Conservation (phyloP, 2,888 invertebrate genomes). For the Phyllotreta striolata region DNA sequence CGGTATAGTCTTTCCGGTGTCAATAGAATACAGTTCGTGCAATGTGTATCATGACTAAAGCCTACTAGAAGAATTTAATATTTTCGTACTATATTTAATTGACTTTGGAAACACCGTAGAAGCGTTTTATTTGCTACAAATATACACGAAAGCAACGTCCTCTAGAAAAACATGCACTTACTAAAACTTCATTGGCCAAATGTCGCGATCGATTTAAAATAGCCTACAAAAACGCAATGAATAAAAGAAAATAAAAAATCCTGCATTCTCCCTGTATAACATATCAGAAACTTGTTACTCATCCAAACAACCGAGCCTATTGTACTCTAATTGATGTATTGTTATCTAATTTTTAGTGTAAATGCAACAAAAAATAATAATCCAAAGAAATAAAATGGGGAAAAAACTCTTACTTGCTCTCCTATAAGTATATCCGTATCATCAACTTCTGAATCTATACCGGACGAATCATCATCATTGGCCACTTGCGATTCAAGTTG, state of each 20-base stretch:
- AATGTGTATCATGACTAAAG: too few species aligned
- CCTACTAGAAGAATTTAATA: too few species aligned
- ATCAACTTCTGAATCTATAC: slow-evolving; percentile 46
- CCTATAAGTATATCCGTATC: slow-evolving; percentile 65
- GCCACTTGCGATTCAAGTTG: slow-evolving; percentile 52
- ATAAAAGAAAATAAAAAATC: neutral
- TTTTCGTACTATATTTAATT: neutral
- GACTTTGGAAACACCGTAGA: neutral
- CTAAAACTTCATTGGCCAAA: slow-evolving; percentile 48
- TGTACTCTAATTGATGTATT: too few species aligned
- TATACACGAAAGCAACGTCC: slow-evolving; percentile 18
- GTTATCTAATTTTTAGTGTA: too few species aligned
- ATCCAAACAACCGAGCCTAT: too few species aligned
- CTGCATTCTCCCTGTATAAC: too few species aligned
- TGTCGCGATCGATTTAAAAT: slow-evolving; percentile 38
- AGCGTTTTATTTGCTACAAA: slow-evolving; percentile 16
- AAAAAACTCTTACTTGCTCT: slow-evolving; percentile 65
- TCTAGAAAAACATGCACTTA: slow-evolving; percentile 45
- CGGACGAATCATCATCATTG: slow-evolving; percentile 44
- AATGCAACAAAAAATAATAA: slow-evolving; percentile 1
- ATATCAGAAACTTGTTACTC: too few species aligned
- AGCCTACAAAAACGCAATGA: slow-evolving; percentile 38
- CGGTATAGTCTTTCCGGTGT: too few species aligned
- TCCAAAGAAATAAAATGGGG: too few species aligned
- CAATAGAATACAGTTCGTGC: too few species aligned